Evolutionary conservation across 64 coral and sea anemone species (phyloP), one percentile per base, ranked within the genome.

Genomic region (Cladopsammia gracilis): DNA sequence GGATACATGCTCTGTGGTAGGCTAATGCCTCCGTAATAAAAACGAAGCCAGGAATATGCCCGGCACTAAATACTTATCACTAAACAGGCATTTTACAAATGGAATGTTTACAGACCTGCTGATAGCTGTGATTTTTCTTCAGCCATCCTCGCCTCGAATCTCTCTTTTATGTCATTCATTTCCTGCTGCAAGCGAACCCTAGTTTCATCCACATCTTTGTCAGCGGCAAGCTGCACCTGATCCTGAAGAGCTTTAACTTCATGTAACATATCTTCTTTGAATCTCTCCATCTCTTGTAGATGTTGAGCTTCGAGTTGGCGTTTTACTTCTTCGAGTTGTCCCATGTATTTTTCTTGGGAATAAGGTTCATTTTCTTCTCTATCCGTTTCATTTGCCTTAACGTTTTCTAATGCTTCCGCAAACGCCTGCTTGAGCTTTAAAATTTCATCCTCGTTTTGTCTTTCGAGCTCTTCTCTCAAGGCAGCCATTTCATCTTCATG

Each of bases 181-280:
- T 97, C 74, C 58, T 87, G 62, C 66, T 77, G 88, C 22, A 97
- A 73, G 24, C 50, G 78, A 80, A 8, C 64, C 44, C 79, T 90
- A 6, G 88, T 85, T 20, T 87, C 83, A 42, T 97, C 83, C 18
- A 97, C 73, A 62, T 97, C 96, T 44, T 82, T 97, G 16, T 93
- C 92, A 57, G 96, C 96, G 43, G 88, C 76, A 26, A 94, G 58
- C 87, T 97, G 92, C 13, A 97, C 57, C 69, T 97, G 81, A 5
- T 93, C 71, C 71, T 87, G 77, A 25, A 93, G 84, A 14, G 61
- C 71, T 71, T 93, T 84, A 5, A 93, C 91, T 79, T 93, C 71
- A 45, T 75, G 42, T 58, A 93, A 62, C 83, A 93, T 62, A 18
- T 87, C 82, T 10, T 71, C 46, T n/a, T 65, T 93, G 15, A 87